phyloP scores from a whole-genome alignment of 2,888 invertebrate species.

The Cyrtodaria siliqua region DNA sequence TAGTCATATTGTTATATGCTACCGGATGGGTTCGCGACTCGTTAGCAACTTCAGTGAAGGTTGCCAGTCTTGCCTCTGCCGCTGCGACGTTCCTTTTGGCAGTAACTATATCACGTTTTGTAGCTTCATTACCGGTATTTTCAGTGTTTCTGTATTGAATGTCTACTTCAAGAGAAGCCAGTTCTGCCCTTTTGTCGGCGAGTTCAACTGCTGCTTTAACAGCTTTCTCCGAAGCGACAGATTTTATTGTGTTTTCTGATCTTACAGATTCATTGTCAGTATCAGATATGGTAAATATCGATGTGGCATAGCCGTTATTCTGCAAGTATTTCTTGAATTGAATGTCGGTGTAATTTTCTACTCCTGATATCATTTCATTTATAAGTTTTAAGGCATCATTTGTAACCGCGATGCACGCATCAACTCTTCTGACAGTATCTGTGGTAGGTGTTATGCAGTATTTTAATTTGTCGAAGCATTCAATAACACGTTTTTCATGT shows the following conservation, averaged over 20 bases:
- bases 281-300: constrained; percentile 13
- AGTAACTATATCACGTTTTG: not conserved
- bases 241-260: not conserved
- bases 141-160: not conserved
- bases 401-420: not conserved
- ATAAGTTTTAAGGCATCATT: constrained; percentile 8
- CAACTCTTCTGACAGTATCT: not conserved
- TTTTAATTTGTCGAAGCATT: not conserved
- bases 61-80: constrained; percentile 1
- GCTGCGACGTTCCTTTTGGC: constrained; percentile 4
- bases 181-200: not conserved
- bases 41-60: constrained; percentile 40
- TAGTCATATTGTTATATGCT: not conserved
- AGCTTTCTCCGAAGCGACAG: not conserved
- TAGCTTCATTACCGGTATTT: not conserved
- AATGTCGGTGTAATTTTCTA: constrained; percentile 9
- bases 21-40: constrained; percentile 24
- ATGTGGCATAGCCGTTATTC: constrained; percentile 8
- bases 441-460: not conserved
- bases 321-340: constrained; percentile 3
- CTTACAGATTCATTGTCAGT: not conserved
- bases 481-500: not conserved
- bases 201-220: constrained; percentile 1
- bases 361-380: constrained; percentile 19
- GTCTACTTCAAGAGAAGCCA: constrained; percentile 1